Evolutionary conservation across 1,140 invertebrate species (phyloP), one percentile per base, ranked within the genome.

Genomic region (Papilio polyxenes): DNA sequence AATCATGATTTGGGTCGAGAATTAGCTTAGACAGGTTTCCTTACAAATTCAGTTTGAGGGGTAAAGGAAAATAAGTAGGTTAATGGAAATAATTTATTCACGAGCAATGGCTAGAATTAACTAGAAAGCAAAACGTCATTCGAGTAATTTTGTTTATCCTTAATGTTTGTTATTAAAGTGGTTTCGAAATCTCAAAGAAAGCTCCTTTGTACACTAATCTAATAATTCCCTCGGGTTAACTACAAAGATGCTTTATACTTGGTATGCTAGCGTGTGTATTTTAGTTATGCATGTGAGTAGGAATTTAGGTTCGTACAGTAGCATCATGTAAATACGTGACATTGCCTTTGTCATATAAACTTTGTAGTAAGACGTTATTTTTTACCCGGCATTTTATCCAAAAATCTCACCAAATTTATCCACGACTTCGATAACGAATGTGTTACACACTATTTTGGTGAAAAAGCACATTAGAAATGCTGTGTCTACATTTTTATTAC

Each of bases 111-210:
- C 15, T 17, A 17, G 5, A 53, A 53, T 53, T 17, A 53, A 53
- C 51, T 53, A 53, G 51, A 15, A 53, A 13, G 5, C 4, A 51
- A 59, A 20, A n/a, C n/a, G 59, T 23, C 59, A n/a, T 10, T 8
- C 59, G 20, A 62, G 59, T 23, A 62, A 20, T n/a, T 20, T 62
- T 7, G 59, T 23, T 62, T 62, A 62, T 62, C 59, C 6, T 62
- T 62, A 9, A 23, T 62, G 20, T 62, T 20, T 59, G 17, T 59
- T 20, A 62, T 62, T 62, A 62, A 1, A 62, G 59, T 62, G 20
- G 59, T n/a, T n/a, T 20, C 59, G 59, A 20, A 23, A 62, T 62
- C 59, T 62, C 59, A 62, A 62, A 62, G 59, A n/a, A 62, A 62
- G 7, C 59, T 62, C 20, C 59, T 62, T 62, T 62, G 20, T 23